phyloP scores from a whole-genome alignment of 2,888 invertebrate species.

The Luperina testacea region DNA sequence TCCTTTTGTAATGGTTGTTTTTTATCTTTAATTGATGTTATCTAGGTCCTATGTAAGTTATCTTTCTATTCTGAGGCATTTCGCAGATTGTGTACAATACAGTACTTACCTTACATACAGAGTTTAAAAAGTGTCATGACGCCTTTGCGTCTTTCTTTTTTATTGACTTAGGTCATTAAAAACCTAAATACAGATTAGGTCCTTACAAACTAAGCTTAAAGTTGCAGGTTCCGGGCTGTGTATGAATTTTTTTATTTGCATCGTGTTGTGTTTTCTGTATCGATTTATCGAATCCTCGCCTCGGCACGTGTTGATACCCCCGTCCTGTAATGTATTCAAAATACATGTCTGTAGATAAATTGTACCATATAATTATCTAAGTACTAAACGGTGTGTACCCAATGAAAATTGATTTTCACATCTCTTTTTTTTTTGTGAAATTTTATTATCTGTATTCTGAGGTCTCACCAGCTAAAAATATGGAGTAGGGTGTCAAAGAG shows the following conservation, averaged over 20 bases:
- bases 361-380: not conserved
- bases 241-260: not conserved
- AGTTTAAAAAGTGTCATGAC: not conserved
- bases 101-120: not conserved
- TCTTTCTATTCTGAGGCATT: not conserved
- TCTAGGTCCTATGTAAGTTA: not conserved
- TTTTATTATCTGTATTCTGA: no score
- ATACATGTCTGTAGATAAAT: not conserved
- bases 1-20: not conserved
- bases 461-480: no score
- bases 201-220: not conserved
- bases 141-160: not conserved
- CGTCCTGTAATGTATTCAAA: not conserved
- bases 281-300: not conserved
- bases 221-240: not conserved
- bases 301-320: not conserved
- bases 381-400: no score
- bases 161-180: no score
- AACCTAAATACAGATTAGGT: not conserved
- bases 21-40: not conserved
- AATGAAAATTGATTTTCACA: no score
- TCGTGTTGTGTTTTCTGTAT: not conserved
- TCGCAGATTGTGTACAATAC: not conserved
- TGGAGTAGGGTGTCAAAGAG: no score
- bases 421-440: no score